Conservation (phyloP, 2,888 invertebrate species). For the Ypsolopha sequella region DNA sequence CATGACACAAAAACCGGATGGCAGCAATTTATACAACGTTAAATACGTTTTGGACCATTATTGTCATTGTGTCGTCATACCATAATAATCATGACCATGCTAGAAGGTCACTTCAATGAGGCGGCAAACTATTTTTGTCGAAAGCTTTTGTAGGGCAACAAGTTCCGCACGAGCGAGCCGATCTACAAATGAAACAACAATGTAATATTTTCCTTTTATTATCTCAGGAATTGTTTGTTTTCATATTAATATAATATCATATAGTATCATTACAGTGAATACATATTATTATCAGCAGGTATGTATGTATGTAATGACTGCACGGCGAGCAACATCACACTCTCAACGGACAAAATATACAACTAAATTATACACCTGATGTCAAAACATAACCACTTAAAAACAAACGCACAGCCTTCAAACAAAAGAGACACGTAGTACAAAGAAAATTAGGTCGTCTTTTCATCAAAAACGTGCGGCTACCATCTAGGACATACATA, state of each 20-base stretch:
- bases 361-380: neutral
- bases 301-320: slow-evolving; percentile 49
- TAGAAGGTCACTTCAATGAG: too few species aligned
- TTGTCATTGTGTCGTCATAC: too few species aligned
- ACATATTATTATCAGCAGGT: slow-evolving; percentile 45
- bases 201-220: slow-evolving; percentile 57
- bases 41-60: too few species aligned
- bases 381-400: neutral
- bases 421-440: slow-evolving; percentile 19
- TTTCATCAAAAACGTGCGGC: neutral
- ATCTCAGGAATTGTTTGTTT: slow-evolving; percentile 63
- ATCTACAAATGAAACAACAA: slow-evolving; percentile 32
- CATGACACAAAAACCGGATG: too few species aligned
- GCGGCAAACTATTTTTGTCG: too few species aligned
- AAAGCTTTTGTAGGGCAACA: neutral
- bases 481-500: neutral
- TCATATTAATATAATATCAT: slow-evolving; percentile 62
- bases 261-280: slow-evolving; percentile 59
- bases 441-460: slow-evolving; percentile 27
- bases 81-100: too few species aligned
- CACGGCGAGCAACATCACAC: neutral
- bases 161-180: neutral
- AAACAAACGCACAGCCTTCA: slow-evolving; percentile 22
- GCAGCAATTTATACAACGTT: too few species aligned
- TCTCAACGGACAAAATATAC: neutral